Percentiles rank a stretch among this genome's conserved stretches.
These are phyloP conservation scores for Serrognathus titanus DNA, from an alignment of 2,888 invertebrate species.

Conservation along the genomic window DNA sequence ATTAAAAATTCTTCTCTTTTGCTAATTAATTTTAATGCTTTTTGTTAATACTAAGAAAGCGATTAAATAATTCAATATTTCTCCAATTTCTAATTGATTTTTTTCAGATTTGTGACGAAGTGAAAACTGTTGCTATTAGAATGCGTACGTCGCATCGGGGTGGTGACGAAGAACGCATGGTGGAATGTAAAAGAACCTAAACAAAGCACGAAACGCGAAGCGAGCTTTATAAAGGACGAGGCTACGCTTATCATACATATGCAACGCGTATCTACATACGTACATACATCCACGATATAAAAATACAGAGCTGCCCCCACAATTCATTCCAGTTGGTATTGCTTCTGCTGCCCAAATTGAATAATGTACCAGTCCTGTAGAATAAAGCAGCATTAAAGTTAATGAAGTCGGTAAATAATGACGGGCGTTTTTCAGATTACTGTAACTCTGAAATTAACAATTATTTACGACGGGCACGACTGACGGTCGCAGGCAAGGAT, in stretches of 20 bases:
- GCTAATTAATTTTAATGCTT: no score
- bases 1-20: no score
- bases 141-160: background rate
- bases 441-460: slow-evolving; percentile 13
- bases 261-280: slow-evolving; percentile 47
- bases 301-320: slow-evolving; percentile 41
- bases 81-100: no score
- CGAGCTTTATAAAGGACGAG: slow-evolving; percentile 41
- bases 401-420: slow-evolving; percentile 44
- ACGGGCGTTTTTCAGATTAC: slow-evolving; percentile 30
- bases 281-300: slow-evolving; percentile 43
- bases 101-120: no score
- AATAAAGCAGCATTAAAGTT: slow-evolving; percentile 43
- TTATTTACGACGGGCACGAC: slow-evolving; percentile 9
- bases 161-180: slow-evolving; percentile 15
- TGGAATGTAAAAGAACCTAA: slow-evolving; percentile 27
- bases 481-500: no score
- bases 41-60: no score
- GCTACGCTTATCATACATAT: slow-evolving; percentile 48
- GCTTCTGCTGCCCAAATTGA: slow-evolving; percentile 37
- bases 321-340: slow-evolving; percentile 37
- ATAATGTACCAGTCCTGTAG: slow-evolving; percentile 41
- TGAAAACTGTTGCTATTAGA: no score
- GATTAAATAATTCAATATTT: no score
- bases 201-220: slow-evolving; percentile 30